Conservation (phyloP, 2,888 invertebrate species). For the Trachelus iudaicus region DNA sequence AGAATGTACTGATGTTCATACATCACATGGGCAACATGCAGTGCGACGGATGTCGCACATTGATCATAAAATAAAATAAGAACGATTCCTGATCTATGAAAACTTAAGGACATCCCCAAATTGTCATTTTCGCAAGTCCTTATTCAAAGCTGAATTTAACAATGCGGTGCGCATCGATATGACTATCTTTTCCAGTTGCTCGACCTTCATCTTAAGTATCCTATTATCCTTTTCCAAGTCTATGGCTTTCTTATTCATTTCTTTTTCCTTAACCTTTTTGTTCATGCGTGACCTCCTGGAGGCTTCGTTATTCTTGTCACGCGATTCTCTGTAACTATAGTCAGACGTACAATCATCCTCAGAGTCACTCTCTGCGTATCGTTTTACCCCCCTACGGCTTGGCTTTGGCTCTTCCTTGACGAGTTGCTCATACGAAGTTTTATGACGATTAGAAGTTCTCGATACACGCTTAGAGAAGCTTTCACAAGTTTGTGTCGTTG, state of each 20-base stretch:
- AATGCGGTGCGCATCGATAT: slow-evolving; percentile 74
- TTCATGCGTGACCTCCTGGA: slow-evolving; percentile 80
- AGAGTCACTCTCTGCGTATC: slow-evolving; percentile 37
- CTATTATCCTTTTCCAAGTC: slow-evolving; percentile 74
- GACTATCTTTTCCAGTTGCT: slow-evolving; percentile 76
- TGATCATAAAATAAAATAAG: neutral
- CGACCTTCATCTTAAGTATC: slow-evolving; percentile 73
- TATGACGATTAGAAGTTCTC: neutral
- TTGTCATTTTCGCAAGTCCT: slow-evolving; percentile 34
- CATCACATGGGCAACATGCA: too few species aligned
- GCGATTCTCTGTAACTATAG: slow-evolving; percentile 74
- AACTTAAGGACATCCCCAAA: neutral
- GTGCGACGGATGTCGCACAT: neutral
- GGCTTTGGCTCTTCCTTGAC: slow-evolving; percentile 7
- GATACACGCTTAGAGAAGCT: neutral
- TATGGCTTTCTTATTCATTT: slow-evolving; percentile 69
- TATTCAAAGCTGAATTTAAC: slow-evolving; percentile 74
- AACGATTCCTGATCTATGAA: neutral
- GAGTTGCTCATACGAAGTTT: neutral
- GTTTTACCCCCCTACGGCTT: slow-evolving; percentile 27
- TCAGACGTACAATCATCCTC: slow-evolving; percentile 51
- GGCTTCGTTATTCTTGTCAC: slow-evolving; percentile 84
- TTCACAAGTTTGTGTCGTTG: neutral
- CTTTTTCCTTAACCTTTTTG: slow-evolving; percentile 72
- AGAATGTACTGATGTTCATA: too few species aligned